Evolutionary conservation across 1,140 invertebrate species (phyloP).

Genomic region (Zaprionus ornatus): DNA sequence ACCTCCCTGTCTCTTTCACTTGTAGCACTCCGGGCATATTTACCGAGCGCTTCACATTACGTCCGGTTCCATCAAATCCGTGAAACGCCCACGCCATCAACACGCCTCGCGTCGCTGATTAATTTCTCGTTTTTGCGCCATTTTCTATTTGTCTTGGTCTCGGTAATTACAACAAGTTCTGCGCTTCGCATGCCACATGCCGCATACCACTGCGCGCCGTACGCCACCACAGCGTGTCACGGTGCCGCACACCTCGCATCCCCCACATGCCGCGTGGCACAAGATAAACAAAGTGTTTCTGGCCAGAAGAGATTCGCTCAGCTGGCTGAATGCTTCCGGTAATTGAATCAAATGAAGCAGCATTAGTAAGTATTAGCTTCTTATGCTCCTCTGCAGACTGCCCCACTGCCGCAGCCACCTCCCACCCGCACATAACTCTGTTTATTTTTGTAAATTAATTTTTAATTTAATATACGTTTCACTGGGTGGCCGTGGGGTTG

Average conservation of each 20-base stretch:
- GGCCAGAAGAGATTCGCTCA: constrained; percentile 39
- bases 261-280: constrained; percentile 47
- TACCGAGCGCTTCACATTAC: constrained; percentile 68
- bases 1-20: not conserved
- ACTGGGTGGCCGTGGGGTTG: constrained; percentile 18
- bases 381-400: constrained; percentile 49
- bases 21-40: constrained; percentile 48
- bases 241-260: not conserved
- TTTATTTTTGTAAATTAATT: constrained; percentile 82
- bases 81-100: not conserved
- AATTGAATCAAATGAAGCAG: constrained; percentile 82
- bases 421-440: constrained; percentile 57
- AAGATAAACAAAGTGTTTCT: constrained; percentile 65
- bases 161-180: constrained; percentile 76
- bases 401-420: constrained; percentile 9
- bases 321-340: constrained; percentile 69
- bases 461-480: constrained; percentile 79
- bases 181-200: constrained; percentile 28
- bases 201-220: not conserved
- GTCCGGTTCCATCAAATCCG: constrained; percentile 52
- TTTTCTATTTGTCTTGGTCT: constrained; percentile 81
- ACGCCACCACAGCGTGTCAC: not conserved
- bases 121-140: constrained; percentile 80
- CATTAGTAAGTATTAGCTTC: constrained; percentile 82
- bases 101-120: constrained; percentile 57